Conservation (phyloP, 2,888 invertebrate genomes). For the Pterobdella sp. region DNA sequence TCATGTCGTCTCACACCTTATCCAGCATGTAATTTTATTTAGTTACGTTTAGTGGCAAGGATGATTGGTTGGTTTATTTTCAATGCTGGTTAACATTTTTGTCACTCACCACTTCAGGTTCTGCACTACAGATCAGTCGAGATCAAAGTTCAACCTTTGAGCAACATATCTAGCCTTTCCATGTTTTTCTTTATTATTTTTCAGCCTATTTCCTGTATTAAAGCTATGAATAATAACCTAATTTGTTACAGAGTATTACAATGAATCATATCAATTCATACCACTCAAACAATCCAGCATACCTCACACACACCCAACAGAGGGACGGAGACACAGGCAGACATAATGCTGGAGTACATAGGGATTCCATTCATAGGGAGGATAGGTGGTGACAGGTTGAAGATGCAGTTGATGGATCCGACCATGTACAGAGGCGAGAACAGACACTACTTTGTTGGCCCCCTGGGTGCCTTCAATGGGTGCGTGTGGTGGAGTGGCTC, state of each 20-base stretch:
- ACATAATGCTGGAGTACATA: background rate
- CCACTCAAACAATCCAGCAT: background rate
- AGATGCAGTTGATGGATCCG: background rate
- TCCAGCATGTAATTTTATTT: background rate
- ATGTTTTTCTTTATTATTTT: background rate
- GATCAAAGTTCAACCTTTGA: no score
- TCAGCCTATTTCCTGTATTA: background rate
- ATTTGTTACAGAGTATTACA: no score
- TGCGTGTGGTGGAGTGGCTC: background rate
- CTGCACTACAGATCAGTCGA: no score
- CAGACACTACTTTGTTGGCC: background rate
- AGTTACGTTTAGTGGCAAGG: background rate
- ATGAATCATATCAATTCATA: background rate
- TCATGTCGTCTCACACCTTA: background rate
- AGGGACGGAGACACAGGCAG: background rate
- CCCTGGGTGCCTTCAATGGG: background rate
- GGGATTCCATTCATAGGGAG: no score
- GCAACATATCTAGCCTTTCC: background rate
- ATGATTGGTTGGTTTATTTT: background rate
- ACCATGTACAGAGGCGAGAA: background rate
- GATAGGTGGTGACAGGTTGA: background rate
- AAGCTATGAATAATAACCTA: background rate
- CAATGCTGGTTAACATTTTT: background rate
- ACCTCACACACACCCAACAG: background rate
- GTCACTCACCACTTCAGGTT: no score